Evolutionary conservation across 2,113 vertebrate genomes (phyloP), one percentile per base, ranked within the genome.

Genomic region (Kryptolebias marmoratus): DNA sequence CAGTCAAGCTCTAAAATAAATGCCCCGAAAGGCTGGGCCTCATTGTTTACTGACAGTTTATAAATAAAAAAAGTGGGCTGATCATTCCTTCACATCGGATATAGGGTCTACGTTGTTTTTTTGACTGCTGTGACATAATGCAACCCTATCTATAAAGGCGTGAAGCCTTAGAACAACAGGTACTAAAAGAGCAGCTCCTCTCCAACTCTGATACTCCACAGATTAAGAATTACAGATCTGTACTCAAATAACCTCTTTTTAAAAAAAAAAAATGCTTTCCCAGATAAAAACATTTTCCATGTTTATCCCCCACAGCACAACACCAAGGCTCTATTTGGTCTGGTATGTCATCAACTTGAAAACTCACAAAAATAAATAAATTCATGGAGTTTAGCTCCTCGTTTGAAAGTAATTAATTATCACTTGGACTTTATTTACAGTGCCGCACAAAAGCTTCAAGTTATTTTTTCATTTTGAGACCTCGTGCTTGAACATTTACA

Each of bases 1-100:
- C 57, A 65, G 57, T 64, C 27, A 0, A 59, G 55, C 69, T 72
- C 44, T 42, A 32, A 58, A 73, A 50, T 7, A 31, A 14, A 57
- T 50, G 44, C 3, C 64, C 39, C 64, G 30, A 52, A 57, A 49
- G 55, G 27, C 52, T 48, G n/a, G 36, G 11, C 48, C 39, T 39
- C 55, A 36, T 50, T 69, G 18, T 28, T 60, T 42, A 30, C 13
- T 52, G 27, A 39, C 30, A 54, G 50, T 59, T 13, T n/a, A 54
- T 42, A 58, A n/a, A 54, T 44, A 57, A n/a, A 47, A 5, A 52
- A 22, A 22, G 22, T 22, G 22, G 22, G n/a, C 16, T 16, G 1
- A 53, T 13, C 18, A 13, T 4, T 48, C 45, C 27, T 65, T 16
- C 7, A 11, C 18, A 59, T 59, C 27, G 59, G 47, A 27, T 42